phyloP scores from a whole-genome alignment of 2,888 invertebrate species.

The Hirtodrosophila cameraria region DNA sequence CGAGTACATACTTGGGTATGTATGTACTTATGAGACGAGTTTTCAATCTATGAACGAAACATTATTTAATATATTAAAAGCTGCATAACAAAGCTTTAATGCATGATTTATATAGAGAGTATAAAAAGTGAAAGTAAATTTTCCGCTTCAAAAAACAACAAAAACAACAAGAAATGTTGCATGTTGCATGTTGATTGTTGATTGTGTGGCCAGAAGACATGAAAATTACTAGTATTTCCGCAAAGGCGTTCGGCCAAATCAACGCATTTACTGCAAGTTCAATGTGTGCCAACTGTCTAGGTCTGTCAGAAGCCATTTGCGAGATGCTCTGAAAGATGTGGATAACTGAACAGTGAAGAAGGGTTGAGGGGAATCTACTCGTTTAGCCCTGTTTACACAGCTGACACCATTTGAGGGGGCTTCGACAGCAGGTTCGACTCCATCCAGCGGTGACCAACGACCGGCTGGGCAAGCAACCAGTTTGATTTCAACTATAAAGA shows the following conservation, averaged over 20 bases:
- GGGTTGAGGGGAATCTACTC: slow-evolving; percentile 27
- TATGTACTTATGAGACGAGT: too few species aligned
- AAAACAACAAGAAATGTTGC: slow-evolving; percentile 26
- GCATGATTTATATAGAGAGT: slow-evolving; percentile 12
- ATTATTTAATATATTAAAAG: slow-evolving; percentile 5
- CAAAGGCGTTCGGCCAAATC: slow-evolving; percentile 63
- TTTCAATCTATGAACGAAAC: neutral
- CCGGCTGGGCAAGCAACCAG: slow-evolving; percentile 64
- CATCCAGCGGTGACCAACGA: slow-evolving; percentile 51
- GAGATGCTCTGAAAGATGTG: slow-evolving; percentile 6
- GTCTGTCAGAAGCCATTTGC: slow-evolving; percentile 33
- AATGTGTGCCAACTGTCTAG: slow-evolving; percentile 42
- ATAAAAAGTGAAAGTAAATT: slow-evolving; percentile 52
- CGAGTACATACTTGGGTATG: too few species aligned
- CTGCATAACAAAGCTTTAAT: slow-evolving; percentile 22
- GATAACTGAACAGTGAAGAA: neutral
- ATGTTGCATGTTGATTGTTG: slow-evolving; percentile 45
- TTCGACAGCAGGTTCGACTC: slow-evolving; percentile 53
- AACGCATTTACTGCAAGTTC: slow-evolving; percentile 53
- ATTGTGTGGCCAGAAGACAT: slow-evolving; percentile 49
- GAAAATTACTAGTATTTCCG: slow-evolving; percentile 75
- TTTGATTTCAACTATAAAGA: slow-evolving; percentile 77
- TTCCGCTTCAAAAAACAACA: slow-evolving; percentile 13
- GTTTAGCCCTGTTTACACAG: slow-evolving; percentile 75
- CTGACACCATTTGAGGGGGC: slow-evolving; percentile 66